Conservation (phyloP, 2,113 vertebrate genomes). For the Pangasianodon gigas region DNA sequence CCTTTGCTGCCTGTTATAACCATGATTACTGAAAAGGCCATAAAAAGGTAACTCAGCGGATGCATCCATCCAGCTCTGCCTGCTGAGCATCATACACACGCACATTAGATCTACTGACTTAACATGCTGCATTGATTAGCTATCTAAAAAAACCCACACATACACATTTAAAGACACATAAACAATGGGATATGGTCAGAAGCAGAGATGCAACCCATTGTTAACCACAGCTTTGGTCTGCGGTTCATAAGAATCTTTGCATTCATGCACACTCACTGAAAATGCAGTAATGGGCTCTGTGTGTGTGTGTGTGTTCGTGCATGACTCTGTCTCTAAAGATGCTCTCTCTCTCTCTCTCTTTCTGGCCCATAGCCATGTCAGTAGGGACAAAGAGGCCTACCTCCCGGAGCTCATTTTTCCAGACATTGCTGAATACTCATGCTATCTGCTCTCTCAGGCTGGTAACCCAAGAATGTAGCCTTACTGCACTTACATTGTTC, state of each 20-base stretch:
- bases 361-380: slow-evolving; percentile 51
- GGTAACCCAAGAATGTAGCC: slow-evolving; percentile 66
- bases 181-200: slow-evolving; percentile 56
- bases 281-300: slow-evolving; percentile 27
- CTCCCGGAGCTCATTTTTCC: slow-evolving; percentile 59
- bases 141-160: slow-evolving; percentile 30
- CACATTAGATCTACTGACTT: not conserved
- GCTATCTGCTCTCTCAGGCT: slow-evolving; percentile 63
- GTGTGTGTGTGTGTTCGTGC: slow-evolving; percentile 18
- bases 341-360: not conserved
- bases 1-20: not conserved
- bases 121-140: slow-evolving; percentile 34
- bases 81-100: not conserved
- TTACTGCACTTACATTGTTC: slow-evolving; percentile 62
- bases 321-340: slow-evolving; percentile 29
- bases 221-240: slow-evolving; percentile 63
- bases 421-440: slow-evolving; percentile 65
- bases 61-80: not conserved
- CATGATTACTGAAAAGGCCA: slow-evolving; percentile 10
- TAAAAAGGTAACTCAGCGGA: not conserved
- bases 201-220: slow-evolving; percentile 56
- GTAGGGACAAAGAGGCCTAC: slow-evolving; percentile 56
- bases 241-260: slow-evolving; percentile 48
- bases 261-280: slow-evolving; percentile 47
- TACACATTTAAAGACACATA: slow-evolving; percentile 50